Evolutionary conservation across 2,888 invertebrate species (phyloP).

Genomic region (Dynastes grantii): DNA sequence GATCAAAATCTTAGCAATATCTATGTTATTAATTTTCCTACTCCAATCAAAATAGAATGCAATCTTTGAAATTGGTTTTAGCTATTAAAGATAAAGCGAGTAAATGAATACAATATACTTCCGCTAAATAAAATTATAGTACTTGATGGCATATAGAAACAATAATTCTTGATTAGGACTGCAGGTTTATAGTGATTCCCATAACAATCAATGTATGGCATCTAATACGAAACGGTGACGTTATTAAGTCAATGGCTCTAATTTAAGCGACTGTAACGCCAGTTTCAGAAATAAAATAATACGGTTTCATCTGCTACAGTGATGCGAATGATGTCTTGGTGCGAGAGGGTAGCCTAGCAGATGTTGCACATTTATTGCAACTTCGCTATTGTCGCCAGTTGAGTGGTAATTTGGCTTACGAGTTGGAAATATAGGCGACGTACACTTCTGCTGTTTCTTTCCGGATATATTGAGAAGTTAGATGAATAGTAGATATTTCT

Average conservation of each 20-base stretch:
- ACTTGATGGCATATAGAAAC: too few relatives aligned
- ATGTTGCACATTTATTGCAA: constrained; percentile 36
- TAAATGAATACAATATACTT: too few relatives aligned
- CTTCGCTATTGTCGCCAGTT: constrained; percentile 14
- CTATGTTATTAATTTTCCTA: too few relatives aligned
- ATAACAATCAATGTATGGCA: too few relatives aligned
- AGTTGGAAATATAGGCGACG: background rate
- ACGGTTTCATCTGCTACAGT: constrained; percentile 10
- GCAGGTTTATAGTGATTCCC: too few relatives aligned
- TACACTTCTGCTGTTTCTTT: background rate
- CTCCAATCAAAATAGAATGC: too few relatives aligned
- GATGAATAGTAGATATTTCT: background rate
- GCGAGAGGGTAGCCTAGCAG: constrained; percentile 1
- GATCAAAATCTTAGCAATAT: too few relatives aligned
- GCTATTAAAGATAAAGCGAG: too few relatives aligned
- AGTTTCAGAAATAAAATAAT: constrained; percentile 1
- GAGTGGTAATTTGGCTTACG: constrained; percentile 14
- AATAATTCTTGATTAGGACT: too few relatives aligned
- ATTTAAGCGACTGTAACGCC: constrained; percentile 7
- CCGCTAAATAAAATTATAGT: too few relatives aligned
- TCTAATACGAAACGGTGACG: background rate
- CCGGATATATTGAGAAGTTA: background rate
- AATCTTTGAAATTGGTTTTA: too few relatives aligned
- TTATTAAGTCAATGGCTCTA: constrained; percentile 10
- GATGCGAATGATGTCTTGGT: constrained; percentile 11